Evolutionary conservation across 2,888 invertebrate species (phyloP).

Genomic region (Lepas anatifera): DNA sequence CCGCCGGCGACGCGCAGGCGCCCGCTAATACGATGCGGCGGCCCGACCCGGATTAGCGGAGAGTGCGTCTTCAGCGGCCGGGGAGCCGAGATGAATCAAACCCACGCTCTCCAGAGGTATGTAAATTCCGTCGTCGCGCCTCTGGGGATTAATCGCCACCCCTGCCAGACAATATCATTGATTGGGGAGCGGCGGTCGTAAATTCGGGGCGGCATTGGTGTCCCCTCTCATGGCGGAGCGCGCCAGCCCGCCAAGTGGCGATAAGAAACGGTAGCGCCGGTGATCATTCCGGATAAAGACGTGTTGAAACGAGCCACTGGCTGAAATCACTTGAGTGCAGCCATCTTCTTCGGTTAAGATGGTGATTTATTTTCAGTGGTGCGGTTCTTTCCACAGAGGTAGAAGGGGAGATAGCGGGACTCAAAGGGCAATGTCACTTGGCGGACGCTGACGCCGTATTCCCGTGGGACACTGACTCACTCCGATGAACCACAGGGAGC

Average conservation of each 20-base stretch:
- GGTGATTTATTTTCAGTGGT: not conserved
- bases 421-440: not conserved
- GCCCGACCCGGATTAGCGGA: not conserved
- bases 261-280: not conserved
- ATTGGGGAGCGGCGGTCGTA: not conserved
- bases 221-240: not conserved
- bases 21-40: not conserved
- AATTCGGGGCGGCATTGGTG: not conserved
- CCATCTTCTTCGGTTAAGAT: not conserved
- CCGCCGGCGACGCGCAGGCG: not conserved
- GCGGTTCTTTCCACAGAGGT: not conserved
- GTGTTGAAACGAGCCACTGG: not conserved
- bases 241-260: not conserved
- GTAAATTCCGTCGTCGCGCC: not conserved
- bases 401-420: not conserved
- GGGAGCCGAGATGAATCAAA: not conserved
- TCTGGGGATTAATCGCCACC: not conserved
- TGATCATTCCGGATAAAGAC: slow-evolving; percentile 1
- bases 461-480: not conserved
- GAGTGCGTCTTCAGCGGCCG: not conserved
- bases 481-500: not conserved
- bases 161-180: slow-evolving; percentile 10
- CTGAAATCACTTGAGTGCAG: not conserved
- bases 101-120: slow-evolving; percentile 5
- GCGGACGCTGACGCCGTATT: not conserved